Evolutionary conservation across 2,797 vertebrate genomes (phyloP).

Genomic region (Eidolon dupreanum): DNA sequence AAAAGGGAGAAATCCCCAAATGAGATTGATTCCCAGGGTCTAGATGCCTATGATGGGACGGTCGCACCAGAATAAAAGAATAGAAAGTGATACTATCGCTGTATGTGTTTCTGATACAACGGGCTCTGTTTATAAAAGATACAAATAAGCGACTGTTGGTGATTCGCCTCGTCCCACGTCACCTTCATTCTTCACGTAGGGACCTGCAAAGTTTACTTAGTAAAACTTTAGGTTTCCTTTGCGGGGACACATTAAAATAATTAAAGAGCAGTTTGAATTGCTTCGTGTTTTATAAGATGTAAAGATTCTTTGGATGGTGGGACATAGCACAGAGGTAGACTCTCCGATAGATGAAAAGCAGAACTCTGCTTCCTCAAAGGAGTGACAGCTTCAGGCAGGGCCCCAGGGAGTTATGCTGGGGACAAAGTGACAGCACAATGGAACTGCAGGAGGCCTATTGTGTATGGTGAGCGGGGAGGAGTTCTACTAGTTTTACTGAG

Average conservation of each 20-base stretch:
- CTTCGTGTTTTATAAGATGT: neutral
- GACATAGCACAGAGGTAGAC: rapidly evolving
- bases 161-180: neutral
- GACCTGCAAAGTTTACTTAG: neutral
- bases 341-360: neutral
- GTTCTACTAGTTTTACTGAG: rapidly evolving
- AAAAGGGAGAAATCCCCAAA: neutral
- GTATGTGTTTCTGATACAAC: neutral
- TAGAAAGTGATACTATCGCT: neutral
- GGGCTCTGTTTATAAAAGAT: neutral
- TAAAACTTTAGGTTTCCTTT: neutral
- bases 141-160: neutral
- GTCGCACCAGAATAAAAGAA: too few relatives aligned
- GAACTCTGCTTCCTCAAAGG: neutral
- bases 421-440: too few relatives aligned
- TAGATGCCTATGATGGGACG: neutral
- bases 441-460: too few relatives aligned
- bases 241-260: neutral
- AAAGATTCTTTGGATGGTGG: neutral
- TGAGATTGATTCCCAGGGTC: neutral
- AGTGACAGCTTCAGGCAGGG: neutral
- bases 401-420: rapidly evolving
- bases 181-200: neutral
- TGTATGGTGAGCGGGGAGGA: rapidly evolving
- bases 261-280: neutral